A percentile compares a stretch with the other conserved stretches of the same genome.
These are phyloP conservation scores for Tetranychus piercei DNA, from an alignment of 2,888 invertebrate genomes.

Conservation along the genomic window DNA sequence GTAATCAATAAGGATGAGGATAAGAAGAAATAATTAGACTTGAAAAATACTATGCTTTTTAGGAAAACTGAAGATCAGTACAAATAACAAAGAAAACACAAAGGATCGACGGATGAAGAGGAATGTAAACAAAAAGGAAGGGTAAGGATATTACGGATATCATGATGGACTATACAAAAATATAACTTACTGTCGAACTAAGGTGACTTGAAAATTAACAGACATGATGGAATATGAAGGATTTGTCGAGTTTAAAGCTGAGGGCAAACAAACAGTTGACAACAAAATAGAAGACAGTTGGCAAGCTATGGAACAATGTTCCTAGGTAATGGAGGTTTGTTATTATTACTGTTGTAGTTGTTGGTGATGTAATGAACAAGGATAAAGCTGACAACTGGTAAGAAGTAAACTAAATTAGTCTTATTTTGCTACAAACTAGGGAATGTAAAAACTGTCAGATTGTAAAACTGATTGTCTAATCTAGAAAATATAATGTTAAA, in stretches of 20 bases:
- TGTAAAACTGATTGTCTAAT: too few species aligned
- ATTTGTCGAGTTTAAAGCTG: neutral
- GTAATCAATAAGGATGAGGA: conserved; percentile 9
- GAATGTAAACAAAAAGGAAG: neutral
- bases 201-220: neutral
- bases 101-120: neutral
- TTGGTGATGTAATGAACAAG: neutral
- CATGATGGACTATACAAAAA: neutral
- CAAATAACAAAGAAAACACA: neutral
- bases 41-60: too few species aligned
- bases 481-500: too few species aligned
- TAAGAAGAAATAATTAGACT: neutral
- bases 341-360: neutral
- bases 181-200: neutral
- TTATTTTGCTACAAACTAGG: too few species aligned
- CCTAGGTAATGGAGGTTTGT: neutral
- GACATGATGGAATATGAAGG: neutral
- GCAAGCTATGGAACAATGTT: too few species aligned
- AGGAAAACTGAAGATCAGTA: too few species aligned
- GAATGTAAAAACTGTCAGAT: too few species aligned
- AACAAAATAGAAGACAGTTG: neutral
- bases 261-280: neutral
- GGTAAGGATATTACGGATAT: neutral
- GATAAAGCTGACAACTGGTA: too few species aligned
- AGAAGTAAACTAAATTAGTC: too few species aligned